Evolutionary conservation across 2,888 invertebrate species (phyloP), one percentile per base, ranked within the genome.

Genomic region (Omphaloscelis lunosa): DNA sequence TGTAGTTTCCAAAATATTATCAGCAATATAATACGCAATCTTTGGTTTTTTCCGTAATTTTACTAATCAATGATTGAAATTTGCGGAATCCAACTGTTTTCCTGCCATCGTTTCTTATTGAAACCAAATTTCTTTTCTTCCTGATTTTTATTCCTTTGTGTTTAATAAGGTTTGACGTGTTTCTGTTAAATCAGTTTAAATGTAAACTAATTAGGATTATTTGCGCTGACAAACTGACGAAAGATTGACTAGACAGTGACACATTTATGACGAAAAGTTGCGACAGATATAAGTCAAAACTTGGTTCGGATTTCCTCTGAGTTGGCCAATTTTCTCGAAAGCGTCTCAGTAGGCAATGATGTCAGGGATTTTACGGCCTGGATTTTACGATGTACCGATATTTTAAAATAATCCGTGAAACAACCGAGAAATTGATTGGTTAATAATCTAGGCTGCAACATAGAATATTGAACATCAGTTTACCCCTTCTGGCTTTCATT

Each of bases 281-380:
- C 77, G 83, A 81, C 72, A 79, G 78, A 76, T 73, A 75, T 62
- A 77, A 88, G 78, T 89, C 89, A 90, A 89, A 89, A 87, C 75
- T 83, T 88, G 68, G 78, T 80, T 83, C 72, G 82, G 75, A 85
- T 88, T 89, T 86, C 84, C 79, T 77, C 81, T 65, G 75, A 78
- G 81, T 84, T 83, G 81, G 85, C 88, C 89, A 86, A 90, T 91
- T 92, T 92, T 92, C 87, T 88, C 84, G 85, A 87, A 90, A 91
- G 88, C 83, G 75, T 90, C 88, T 86, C 88, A 88, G 86, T 87
- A 83, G 79, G 89, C 90, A 90, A 91, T 88, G 88, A 88, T 89
- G 90, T 90, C 87, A 88, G 84, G 79, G 81, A 87, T 86, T 86
- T 89, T 88, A 87, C 81, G 84, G 79, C 72, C 75, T 72, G 75